Percentiles rank a stretch among this genome's conserved stretches.
phyloP scores from a whole-genome alignment of 2,888 invertebrate genomes.

The Conops quadrifasciatus region DNA sequence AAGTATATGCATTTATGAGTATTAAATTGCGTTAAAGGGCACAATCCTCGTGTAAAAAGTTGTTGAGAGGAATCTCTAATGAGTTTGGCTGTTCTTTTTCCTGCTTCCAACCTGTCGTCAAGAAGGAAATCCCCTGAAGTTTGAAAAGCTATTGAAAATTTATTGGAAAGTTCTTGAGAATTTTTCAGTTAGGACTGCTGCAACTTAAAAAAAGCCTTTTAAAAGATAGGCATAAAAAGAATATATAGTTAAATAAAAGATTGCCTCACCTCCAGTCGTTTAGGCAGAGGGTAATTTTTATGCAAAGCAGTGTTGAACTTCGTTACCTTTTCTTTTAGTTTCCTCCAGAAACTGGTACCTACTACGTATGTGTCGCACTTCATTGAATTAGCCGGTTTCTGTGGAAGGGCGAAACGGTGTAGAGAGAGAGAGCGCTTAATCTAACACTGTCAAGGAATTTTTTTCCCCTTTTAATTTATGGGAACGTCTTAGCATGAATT shows the following conservation, averaged over 20 bases:
- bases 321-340: conserved; percentile 5
- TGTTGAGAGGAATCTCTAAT: conserved; percentile 10
- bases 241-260: neutral
- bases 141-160: neutral
- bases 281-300: conserved; percentile 24
- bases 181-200: neutral
- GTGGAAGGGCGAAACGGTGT: neutral
- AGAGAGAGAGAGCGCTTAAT: neutral
- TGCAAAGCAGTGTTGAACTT: conserved; percentile 21
- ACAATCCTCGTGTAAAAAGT: conserved; percentile 27
- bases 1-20: conserved; percentile 27
- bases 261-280: conserved; percentile 19
- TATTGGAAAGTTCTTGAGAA: neutral
- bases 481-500: neutral
- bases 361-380: neutral
- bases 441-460: neutral
- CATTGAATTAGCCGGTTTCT: conserved; percentile 1
- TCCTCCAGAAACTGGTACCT: neutral
- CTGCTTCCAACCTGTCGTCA: no score
- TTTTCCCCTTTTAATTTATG: neutral
- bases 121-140: no score
- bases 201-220: no score
- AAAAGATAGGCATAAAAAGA: no score
- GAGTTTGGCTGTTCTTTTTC: neutral
- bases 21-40: conserved; percentile 21